A percentile compares a stretch with the other conserved stretches of the same genome.
Conservation (phyloP, 2,113 vertebrate species). For the Canis aureus region DNA sequence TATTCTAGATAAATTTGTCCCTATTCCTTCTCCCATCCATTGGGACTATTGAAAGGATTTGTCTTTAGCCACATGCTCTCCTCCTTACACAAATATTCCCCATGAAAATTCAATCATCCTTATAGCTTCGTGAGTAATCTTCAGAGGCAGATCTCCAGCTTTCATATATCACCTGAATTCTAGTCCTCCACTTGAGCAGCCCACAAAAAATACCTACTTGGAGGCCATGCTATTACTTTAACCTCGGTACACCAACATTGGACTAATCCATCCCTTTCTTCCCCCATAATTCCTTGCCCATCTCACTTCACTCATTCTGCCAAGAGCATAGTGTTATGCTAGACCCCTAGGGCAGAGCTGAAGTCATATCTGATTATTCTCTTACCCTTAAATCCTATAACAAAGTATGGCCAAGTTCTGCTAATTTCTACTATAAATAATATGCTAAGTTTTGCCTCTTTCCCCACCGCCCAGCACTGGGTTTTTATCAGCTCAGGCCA, state of each 20-base stretch:
- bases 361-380: background rate
- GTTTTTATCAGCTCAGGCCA: background rate
- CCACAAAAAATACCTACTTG: background rate
- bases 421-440: background rate
- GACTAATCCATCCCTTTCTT: background rate
- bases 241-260: background rate
- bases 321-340: background rate
- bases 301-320: background rate
- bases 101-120: conserved; percentile 7
- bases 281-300: background rate
- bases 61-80: background rate
- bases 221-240: background rate
- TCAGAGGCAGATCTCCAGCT: background rate
- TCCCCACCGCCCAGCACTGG: background rate
- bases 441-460: background rate
- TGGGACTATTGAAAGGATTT: background rate
- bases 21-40: background rate
- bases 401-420: background rate
- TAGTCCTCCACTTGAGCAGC: background rate
- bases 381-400: background rate
- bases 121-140: background rate
- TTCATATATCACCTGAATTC: background rate
- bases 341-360: background rate
- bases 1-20: background rate
- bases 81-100: background rate